Base-by-base conservation (phyloP, 2,888 invertebrate genomes). In the Drosophila testacea region DNA sequence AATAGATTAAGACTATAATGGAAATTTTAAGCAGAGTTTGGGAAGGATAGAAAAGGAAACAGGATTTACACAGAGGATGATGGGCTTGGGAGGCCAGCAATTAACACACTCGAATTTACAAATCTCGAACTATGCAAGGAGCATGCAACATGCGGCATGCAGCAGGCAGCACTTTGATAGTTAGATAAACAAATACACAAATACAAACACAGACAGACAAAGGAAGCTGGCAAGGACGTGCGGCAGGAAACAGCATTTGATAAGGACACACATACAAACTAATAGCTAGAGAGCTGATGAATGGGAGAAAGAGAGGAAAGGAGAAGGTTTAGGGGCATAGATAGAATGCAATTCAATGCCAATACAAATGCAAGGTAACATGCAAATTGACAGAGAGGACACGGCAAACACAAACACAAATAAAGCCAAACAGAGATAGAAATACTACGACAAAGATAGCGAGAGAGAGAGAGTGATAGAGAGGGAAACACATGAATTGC, bases 361-460 rank as follows among this genome's bases (percentile, higher is more conserved):
- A 81, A 88, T 80, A 77, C 61, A 86, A 81, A 83, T 70, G 83
- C 60, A 71, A 83, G 88, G 83, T 83, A 83, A 88, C 84, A 88
- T 86, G 83, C 84, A 83, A 83, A 88, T 83, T 88, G 83, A 83
- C 87, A 83, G 77, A 70, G 86, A 81, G 83, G 73, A 83, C 83
- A 86, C 73, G 79, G 48, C 81, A 73, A 77, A 65, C 62, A 69
- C 78, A 88, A 83, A 72, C 71, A 69, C 67, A 86, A 77, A 68
- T 77, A 88, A 69, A 68, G 44, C 60, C 61, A 73, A 67, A 68
- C 44, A 67, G 48, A 52, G 66, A 61, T 22, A 41, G 61, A 51
- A 9, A 36, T 6, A 7, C 4, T 34, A 9, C 4, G 34, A 30
- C 7, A 47, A 27, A 60, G 64, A 56, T 32, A 22, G 42, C 30